Evolutionary conservation across 2,113 vertebrate species (phyloP).

Genomic region (Plecotus auritus): DNA sequence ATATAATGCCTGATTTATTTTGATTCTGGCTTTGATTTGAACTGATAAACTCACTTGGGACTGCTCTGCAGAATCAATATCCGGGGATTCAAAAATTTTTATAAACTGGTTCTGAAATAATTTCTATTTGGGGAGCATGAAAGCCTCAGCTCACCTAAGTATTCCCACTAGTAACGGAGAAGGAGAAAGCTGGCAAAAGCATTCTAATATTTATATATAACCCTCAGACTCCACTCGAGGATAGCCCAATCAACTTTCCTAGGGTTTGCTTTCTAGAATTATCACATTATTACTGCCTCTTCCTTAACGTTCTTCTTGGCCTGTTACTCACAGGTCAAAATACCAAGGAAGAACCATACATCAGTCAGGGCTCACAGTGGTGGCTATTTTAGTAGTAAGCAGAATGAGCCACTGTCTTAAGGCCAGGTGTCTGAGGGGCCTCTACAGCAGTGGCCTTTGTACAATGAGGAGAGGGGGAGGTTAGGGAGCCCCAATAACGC

Average conservation of each 20-base stretch:
- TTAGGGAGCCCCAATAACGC: background rate
- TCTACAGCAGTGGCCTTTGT: background rate
- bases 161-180: background rate
- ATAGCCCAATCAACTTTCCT: background rate
- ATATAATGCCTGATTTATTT: slow-evolving; percentile 52
- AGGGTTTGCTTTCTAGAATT: background rate
- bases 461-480: background rate
- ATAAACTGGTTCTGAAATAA: slow-evolving; percentile 32
- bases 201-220: background rate
- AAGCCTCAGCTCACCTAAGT: slow-evolving; percentile 1
- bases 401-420: background rate
- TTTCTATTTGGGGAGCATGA: background rate
- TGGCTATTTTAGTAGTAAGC: background rate
- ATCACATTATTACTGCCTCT: background rate
- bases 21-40: slow-evolving; percentile 42
- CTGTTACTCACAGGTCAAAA: background rate
- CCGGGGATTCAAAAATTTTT: background rate
- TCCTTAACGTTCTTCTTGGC: background rate
- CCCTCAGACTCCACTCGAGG: background rate
- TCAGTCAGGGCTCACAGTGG: background rate
- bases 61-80: slow-evolving; percentile 25
- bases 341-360: background rate
- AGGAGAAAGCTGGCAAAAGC: background rate
- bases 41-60: slow-evolving; percentile 49
- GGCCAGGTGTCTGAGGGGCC: background rate